Percentiles rank a stretch among this genome's conserved stretches.
phyloP scores from a whole-genome alignment of 2,113 vertebrate genomes.

The Zosterops japonicus region DNA sequence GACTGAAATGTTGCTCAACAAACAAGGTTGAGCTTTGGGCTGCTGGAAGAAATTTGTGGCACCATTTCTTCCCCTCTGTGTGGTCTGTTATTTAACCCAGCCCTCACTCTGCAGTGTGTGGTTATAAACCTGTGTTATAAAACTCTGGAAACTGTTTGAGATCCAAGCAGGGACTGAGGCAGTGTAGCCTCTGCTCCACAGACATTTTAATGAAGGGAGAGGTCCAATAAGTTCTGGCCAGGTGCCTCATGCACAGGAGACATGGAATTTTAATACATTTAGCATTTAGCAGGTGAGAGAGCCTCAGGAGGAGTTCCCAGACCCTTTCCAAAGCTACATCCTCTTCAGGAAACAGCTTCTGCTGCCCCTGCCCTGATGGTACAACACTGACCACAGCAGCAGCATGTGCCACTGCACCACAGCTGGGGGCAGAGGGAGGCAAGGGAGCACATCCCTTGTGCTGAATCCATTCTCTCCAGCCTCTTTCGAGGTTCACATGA shows the following conservation, averaged over 20 bases:
- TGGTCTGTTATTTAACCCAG: background rate
- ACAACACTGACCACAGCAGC: background rate
- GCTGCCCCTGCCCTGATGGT: rapidly evolving
- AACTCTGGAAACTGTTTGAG: rapidly evolving
- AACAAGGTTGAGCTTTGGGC: background rate
- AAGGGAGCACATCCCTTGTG: background rate
- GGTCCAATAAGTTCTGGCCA: background rate
- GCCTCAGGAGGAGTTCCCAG: background rate
- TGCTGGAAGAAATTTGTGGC: background rate
- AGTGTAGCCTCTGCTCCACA: background rate
- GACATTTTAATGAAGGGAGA: background rate
- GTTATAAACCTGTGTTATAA: background rate
- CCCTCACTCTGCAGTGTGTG: background rate
- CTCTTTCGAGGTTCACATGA: background rate
- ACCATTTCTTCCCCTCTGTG: background rate
- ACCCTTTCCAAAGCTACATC: background rate
- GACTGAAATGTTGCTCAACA: background rate
- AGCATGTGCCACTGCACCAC: rapidly evolving
- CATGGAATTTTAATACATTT: background rate
- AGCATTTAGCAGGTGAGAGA: background rate
- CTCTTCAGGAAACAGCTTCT: background rate
- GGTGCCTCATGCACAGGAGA: background rate
- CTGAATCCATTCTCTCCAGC: background rate
- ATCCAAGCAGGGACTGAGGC: background rate
- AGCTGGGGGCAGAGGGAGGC: background rate